Evolutionary conservation across 2,888 invertebrate genomes (phyloP), one percentile per base, ranked within the genome.

Genomic region (Amphipyra berbera): DNA sequence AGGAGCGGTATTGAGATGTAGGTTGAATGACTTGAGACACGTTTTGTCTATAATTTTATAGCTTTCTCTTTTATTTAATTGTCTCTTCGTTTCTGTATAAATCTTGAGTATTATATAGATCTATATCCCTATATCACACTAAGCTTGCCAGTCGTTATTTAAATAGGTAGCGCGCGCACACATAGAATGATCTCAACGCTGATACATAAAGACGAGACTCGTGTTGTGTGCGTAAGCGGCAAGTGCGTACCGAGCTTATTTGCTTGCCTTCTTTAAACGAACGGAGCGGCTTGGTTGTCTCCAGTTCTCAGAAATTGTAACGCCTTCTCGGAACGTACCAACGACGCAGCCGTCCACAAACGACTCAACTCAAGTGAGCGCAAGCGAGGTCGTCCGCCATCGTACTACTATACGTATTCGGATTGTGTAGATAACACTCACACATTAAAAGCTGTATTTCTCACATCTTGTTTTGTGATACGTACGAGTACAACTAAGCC

Each of bases 281-380:
- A 85, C 84, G 80, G 86, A 89, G 88, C 88, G 88, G 89, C 86
- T 92, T 87, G 90, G 89, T 91, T 93, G 94, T 93, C 93, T 90
- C 90, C 88, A 87, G 84, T 95, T 95, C 93, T 94, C 86, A 88
- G 94, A 95, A 95, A 92, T 90, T 93, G 91, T 94, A 93, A 94
- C 92, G 94, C 94, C 94, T 95, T 95, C 95, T 94, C 86, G 86
- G 95, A 94, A 95, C 89, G 89, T 87, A 91, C 89, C 86, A 88
- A 90, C 86, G 88, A 91, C 89, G 87, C 88, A 88, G 87, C 85
- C 89, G 89, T 89, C 89, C 89, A 88, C 90, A 86, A 88, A 83
- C 84, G 84, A 85, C 86, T 87, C 85, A 84, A 85, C 86, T 87
- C 85, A 84, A 90, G 89, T 91, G 90, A 92, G 89, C 90, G 90